Evolutionary conservation across 1,140 invertebrate genomes (phyloP), one percentile per base, ranked within the genome.

Genomic region (Brachionus manjavacas): DNA sequence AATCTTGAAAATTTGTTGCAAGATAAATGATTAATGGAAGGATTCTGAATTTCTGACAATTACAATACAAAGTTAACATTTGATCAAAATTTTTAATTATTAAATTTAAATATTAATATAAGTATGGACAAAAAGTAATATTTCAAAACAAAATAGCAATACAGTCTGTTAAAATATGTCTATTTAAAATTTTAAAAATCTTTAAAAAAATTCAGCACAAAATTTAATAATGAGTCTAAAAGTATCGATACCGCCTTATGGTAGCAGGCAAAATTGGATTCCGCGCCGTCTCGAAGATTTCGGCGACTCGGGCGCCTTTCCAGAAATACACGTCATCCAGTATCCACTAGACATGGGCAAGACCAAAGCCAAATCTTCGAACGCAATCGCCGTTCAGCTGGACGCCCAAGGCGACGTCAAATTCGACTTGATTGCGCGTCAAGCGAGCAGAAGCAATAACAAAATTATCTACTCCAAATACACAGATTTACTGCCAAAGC

Each of bases 261-360:
- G 96, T 0, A 93, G 96, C 86, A 92, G 97, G 85, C 93, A 94
- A 90, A 95, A 95, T 87, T 99, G 96, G 95, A 91, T 98, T 4
- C 97, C 97, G 14, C 90, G 96, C 83, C 92, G 91, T 83, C 91
- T 92, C 86, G 95, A 96, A 79, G 95, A 85, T 12, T 95, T 92
- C 92, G 92, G 92, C 86, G 97, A 99, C 93, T 98, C 98, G 7
- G 98, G 98, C 11, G 95, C 98, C 0, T 99, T 96, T 90, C 97
- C 98, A 1, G 98, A 99, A 91, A 97, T 99, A 84, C 94, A 94
- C 88, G 94, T 99, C 12, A 96, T 96, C 0, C 98, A 99, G 87
- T 97, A 96, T 91, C 98, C 98, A 0, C 89, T 99, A 35, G 93
- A 93, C 85, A 94, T 97, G 92, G 89, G 89, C 23, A 83, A 92